phyloP scores from a whole-genome alignment of 2,113 vertebrate species.

The Eubucco bourcierii region DNA sequence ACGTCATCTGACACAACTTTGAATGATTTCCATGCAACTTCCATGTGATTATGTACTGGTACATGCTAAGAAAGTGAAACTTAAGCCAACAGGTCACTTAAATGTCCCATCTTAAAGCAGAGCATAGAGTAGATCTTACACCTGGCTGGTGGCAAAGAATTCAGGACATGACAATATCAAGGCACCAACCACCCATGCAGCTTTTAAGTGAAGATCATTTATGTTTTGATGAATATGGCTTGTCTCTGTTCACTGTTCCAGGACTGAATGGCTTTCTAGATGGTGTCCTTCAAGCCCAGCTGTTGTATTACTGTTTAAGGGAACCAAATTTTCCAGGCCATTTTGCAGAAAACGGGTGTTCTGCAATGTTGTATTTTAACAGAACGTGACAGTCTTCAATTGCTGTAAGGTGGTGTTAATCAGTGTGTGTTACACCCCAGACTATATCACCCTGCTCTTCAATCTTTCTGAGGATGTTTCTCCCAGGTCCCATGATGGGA shows the following conservation, averaged over 20 bases:
- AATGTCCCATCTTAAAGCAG: background rate
- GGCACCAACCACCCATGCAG: background rate
- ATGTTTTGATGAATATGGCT: background rate
- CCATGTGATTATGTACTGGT: background rate
- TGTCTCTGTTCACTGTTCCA: background rate
- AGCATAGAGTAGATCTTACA: background rate
- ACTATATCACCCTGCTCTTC: background rate
- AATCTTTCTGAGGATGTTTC: background rate
- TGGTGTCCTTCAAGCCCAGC: background rate
- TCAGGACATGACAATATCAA: background rate
- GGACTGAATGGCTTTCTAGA: background rate
- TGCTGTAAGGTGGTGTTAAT: background rate
- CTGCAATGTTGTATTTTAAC: background rate
- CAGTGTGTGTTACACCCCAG: background rate
- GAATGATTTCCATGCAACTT: background rate
- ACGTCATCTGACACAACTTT: background rate
- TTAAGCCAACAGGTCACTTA: background rate
- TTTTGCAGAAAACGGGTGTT: background rate
- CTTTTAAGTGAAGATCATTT: background rate
- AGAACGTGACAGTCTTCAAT: background rate
- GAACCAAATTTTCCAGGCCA: background rate
- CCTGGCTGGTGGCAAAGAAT: background rate
- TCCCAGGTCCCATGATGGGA: background rate
- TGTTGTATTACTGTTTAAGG: background rate
- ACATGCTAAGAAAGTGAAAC: rapidly evolving